A percentile compares a stretch with the other conserved stretches of the same genome.
phyloP scores from a whole-genome alignment of 2,113 vertebrate genomes.

The Athene cunicularia region DNA sequence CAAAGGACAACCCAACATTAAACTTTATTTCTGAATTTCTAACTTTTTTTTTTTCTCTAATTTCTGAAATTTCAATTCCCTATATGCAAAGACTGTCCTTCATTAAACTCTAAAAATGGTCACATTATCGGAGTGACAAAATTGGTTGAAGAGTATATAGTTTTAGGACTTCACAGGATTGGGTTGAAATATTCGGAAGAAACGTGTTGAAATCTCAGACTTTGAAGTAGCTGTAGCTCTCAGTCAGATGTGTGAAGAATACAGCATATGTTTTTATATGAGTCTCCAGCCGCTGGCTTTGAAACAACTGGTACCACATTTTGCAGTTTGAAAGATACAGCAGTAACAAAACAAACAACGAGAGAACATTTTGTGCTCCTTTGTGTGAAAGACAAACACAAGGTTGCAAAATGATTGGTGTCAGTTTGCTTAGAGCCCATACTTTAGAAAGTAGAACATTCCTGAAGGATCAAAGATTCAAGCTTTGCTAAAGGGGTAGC shows the following conservation, averaged over 20 bases:
- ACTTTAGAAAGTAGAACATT: background rate
- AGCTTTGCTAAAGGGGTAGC: background rate
- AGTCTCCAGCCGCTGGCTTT: background rate
- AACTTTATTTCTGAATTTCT: background rate
- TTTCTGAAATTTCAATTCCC: background rate
- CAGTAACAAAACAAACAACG: background rate
- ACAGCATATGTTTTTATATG: background rate
- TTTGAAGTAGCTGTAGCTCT: background rate
- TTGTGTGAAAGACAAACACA: background rate
- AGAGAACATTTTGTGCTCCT: background rate
- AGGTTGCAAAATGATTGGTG: background rate
- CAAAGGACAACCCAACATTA: background rate
- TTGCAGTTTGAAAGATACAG: background rate
- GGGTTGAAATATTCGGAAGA: background rate
- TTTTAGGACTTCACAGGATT: background rate
- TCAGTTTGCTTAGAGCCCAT: background rate
- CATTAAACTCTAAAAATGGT: background rate
- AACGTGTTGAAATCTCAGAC: background rate
- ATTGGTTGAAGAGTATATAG: background rate
- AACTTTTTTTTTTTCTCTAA: background rate
- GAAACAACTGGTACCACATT: background rate
- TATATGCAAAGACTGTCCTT: background rate
- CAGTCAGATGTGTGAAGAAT: background rate
- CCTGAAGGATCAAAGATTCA: background rate
- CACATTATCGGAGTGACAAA: background rate